Conservation (phyloP, 1,140 invertebrate genomes). For the Drosophila nebulosa region DNA sequence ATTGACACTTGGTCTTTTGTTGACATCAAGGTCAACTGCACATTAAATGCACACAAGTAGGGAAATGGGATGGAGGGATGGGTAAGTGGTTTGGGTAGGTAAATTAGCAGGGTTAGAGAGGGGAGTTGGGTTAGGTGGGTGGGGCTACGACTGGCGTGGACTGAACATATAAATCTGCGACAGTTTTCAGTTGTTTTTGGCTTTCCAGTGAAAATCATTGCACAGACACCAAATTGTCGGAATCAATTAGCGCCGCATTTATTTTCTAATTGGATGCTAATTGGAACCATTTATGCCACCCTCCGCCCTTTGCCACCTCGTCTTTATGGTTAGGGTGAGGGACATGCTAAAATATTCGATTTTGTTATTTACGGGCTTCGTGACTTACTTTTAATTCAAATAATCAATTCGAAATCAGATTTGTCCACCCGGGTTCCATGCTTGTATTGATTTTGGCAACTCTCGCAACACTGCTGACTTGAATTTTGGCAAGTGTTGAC, state of each 20-base stretch:
- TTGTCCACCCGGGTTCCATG: conserved; percentile 26
- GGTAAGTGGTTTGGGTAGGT: neutral
- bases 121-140: conserved; percentile 38
- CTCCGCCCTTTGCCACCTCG: neutral
- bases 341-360: conserved; percentile 55
- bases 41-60: conserved; percentile 59
- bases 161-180: conserved; percentile 55
- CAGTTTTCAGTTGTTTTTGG: conserved; percentile 16
- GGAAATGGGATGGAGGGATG: neutral
- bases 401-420: conserved; percentile 69
- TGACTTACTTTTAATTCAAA: conserved; percentile 77
- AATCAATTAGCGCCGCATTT: conserved; percentile 59
- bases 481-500: conserved; percentile 50
- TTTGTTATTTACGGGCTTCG: conserved; percentile 51
- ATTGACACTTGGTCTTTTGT: conserved; percentile 72
- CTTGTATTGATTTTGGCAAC: conserved; percentile 37
- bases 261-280: conserved; percentile 74
- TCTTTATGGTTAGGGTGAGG: conserved; percentile 4
- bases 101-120: neutral
- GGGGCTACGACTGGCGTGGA: conserved; percentile 25
- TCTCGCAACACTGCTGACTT: conserved; percentile 22
- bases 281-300: conserved; percentile 45
- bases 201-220: conserved; percentile 18
- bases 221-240: conserved; percentile 33
- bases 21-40: conserved; percentile 67